Percentiles rank a stretch among this genome's conserved stretches.
These are phyloP conservation scores for Cyclargus thomasi DNA, from an alignment of 1,140 invertebrate genomes.

Conservation along the genomic window DNA sequence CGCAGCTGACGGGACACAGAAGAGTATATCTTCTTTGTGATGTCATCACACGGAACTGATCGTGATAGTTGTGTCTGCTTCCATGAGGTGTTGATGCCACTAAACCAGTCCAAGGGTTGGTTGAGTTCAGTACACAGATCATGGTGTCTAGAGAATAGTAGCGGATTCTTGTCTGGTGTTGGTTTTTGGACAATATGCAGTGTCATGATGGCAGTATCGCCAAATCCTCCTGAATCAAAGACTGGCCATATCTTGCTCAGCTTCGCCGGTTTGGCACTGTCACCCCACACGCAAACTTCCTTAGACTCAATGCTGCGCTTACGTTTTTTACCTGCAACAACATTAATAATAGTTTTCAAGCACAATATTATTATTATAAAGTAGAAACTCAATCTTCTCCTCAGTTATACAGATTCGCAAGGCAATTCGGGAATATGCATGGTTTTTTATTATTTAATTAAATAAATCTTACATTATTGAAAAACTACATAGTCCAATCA, in stretches of 20 bases:
- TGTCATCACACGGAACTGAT: slow-evolving; percentile 48
- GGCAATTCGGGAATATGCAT: too few species aligned
- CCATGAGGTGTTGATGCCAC: slow-evolving; percentile 51
- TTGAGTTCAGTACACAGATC: slow-evolving; percentile 30
- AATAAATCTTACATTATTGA: too few species aligned
- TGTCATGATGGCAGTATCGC: slow-evolving; percentile 45
- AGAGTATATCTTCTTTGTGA: slow-evolving; percentile 56
- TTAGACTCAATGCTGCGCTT: slow-evolving; percentile 51
- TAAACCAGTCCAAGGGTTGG: slow-evolving; percentile 43
- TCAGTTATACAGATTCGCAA: too few species aligned
- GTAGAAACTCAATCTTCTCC: too few species aligned
- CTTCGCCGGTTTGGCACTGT: slow-evolving; percentile 51
- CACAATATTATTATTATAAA: too few species aligned
- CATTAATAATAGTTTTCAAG: background rate
- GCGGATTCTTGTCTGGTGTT: slow-evolving; percentile 37
- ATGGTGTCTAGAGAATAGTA: slow-evolving; percentile 39
- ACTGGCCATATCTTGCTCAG: slow-evolving; percentile 69
- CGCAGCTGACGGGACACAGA: slow-evolving; percentile 64
- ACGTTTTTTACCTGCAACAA: slow-evolving; percentile 63
- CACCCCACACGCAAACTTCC: slow-evolving; percentile 51
- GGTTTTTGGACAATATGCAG: slow-evolving; percentile 46
- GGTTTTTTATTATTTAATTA: too few species aligned
- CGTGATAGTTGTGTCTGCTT: slow-evolving; percentile 50
- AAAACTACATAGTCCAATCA: too few species aligned
- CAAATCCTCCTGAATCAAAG: slow-evolving; percentile 71